Evolutionary conservation across 2,888 invertebrate species (phyloP).

Genomic region (Pseudanteris insignis): DNA sequence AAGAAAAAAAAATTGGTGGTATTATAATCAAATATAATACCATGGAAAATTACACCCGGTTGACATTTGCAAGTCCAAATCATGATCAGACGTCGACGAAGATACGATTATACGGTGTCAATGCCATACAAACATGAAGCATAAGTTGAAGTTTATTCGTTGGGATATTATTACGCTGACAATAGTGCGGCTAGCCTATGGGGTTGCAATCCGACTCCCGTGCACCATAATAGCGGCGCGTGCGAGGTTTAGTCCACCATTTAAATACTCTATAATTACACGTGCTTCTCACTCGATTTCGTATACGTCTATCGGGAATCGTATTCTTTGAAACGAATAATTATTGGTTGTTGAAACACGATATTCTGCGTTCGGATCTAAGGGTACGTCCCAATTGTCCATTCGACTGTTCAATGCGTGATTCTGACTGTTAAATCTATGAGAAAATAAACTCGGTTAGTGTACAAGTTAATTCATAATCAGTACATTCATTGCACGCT

Average conservation of each 20-base stretch:
- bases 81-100: constrained; percentile 39
- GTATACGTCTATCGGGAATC: constrained; percentile 37
- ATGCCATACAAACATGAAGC: constrained; percentile 51
- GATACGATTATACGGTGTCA: constrained; percentile 49
- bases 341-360: constrained; percentile 36
- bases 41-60: constrained; percentile 12
- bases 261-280: constrained; percentile 63
- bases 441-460: neutral
- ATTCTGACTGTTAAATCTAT: constrained; percentile 1
- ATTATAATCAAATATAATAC: too few relatives aligned
- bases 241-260: constrained; percentile 56
- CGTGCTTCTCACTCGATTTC: constrained; percentile 47
- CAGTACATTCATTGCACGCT: too few relatives aligned
- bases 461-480: neutral
- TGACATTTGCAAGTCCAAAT: constrained; percentile 44
- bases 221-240: constrained; percentile 62
- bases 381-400: constrained; percentile 17
- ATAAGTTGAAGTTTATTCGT: constrained; percentile 56
- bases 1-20: too few relatives aligned
- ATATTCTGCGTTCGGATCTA: constrained; percentile 10
- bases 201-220: constrained; percentile 66
- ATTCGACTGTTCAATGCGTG: constrained; percentile 22
- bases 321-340: constrained; percentile 43
- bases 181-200: constrained; percentile 61
- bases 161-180: constrained; percentile 63